Conservation (phyloP, 2,888 invertebrate genomes). For the Phaedon cochleariae region DNA sequence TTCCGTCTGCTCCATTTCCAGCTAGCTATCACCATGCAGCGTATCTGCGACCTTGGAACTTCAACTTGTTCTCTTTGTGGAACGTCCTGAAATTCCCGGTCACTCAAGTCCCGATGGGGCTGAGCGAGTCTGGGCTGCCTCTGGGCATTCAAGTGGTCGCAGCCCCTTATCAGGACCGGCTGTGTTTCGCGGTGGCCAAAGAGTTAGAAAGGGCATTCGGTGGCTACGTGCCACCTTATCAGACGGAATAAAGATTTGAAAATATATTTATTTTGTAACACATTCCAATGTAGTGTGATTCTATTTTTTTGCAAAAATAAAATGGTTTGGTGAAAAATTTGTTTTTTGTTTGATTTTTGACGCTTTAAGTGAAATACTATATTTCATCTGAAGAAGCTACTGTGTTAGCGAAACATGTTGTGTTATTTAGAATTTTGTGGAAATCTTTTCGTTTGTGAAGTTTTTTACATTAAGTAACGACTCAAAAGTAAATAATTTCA, state of each 20-base stretch:
- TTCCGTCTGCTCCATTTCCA: constrained; percentile 80
- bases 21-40: constrained; percentile 86
- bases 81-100: constrained; percentile 85
- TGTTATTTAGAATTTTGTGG: too few relatives aligned
- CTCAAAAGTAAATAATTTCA: too few relatives aligned
- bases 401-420: too few relatives aligned
- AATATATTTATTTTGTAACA: not conserved
- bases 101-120: constrained; percentile 85
- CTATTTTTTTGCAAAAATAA: not conserved
- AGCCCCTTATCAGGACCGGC: constrained; percentile 73
- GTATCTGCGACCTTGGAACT: constrained; percentile 81
- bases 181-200: constrained; percentile 77
- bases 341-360: too few relatives aligned
- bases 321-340: not conserved
- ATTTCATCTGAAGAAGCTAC: too few relatives aligned
- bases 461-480: too few relatives aligned
- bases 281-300: not conserved
- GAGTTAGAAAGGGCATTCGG: constrained; percentile 75
- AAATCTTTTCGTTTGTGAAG: too few relatives aligned
- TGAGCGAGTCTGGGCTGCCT: constrained; percentile 75
- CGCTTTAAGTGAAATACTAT: too few relatives aligned
- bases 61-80: constrained; percentile 85
- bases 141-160: constrained; percentile 84
- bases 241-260: constrained; percentile 13
- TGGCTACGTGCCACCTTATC: constrained; percentile 73